Conservation (phyloP, 1,140 invertebrate genomes). For the Luehdorfia chinensis region DNA sequence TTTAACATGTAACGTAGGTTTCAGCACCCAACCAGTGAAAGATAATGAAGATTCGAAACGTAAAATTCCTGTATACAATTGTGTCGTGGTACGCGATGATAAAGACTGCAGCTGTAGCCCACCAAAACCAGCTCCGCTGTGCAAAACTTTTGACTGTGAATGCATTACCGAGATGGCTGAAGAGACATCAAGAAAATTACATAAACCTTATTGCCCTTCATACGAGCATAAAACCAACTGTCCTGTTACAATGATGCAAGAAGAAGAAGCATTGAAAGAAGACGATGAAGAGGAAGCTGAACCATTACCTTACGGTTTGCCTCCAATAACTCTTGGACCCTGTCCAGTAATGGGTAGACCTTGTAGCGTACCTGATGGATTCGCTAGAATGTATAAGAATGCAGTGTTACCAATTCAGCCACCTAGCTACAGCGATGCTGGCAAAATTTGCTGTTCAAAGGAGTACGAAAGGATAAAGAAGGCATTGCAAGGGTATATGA, state of each 20-base stretch:
- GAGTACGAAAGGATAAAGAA: conserved; percentile 69
- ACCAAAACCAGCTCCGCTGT: conserved; percentile 51
- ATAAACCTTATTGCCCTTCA: conserved; percentile 58
- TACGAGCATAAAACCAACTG: conserved; percentile 62
- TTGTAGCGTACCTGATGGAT: conserved; percentile 60
- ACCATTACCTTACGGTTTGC: conserved; percentile 59
- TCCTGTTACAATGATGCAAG: conserved; percentile 54
- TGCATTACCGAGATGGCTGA: conserved; percentile 52
- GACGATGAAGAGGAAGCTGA: conserved; percentile 60
- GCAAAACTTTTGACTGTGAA: conserved; percentile 63
- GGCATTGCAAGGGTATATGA: conserved; percentile 61
- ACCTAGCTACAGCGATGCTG: conserved; percentile 59
- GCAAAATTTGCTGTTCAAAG: conserved; percentile 67
- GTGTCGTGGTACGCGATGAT: conserved; percentile 44
- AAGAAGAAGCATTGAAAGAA: conserved; percentile 57
- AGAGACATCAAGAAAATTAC: conserved; percentile 45
- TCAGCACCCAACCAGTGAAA: background rate
- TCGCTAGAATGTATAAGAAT: conserved; percentile 68
- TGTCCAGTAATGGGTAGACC: conserved; percentile 67
- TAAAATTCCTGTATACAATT: conserved; percentile 40
- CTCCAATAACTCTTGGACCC: conserved; percentile 59
- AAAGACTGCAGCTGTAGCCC: conserved; percentile 64
- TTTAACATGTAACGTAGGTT: background rate
- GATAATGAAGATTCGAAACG: conserved; percentile 20
- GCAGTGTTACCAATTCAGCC: conserved; percentile 45